Base-by-base conservation (phyloP, 2,888 invertebrate species). In the Podabrus alpinus region DNA sequence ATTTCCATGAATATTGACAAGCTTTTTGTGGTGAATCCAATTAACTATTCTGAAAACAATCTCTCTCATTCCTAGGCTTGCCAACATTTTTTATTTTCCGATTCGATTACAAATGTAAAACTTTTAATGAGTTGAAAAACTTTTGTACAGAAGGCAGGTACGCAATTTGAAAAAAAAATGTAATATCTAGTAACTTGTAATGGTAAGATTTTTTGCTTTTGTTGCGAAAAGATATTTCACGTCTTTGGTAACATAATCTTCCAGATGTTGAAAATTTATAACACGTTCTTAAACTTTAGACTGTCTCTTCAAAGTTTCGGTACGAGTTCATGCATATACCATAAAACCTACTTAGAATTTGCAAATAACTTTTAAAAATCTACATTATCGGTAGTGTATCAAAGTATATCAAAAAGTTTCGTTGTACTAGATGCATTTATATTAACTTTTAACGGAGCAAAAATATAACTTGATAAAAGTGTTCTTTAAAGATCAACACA, bases 241-340 rank as follows among this genome's bases (percentile, higher is more conserved):
- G 68, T 74, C 62, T 68, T 71, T 25, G 73, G 66, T 73, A 68
- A 74, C 64, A 68, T 74, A 74, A 74, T 71, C 74, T 71, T 71
- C 25, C 64, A 74, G 71, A 74, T 74, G 71, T 71, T 74, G 71
- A 71, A 74, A 74, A 74, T 74, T 74, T 74, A 74, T 71, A 75
- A 75, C 75, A 75, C 75, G 75, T 75, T 29, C 69, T 69, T 69
- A 75, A 75, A 75, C 72, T 75, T 75, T 75, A 72, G 75, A 71
- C 72, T 75, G 75, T 75, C 71, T 71, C 25, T 59, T 29, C 69
- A 72, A 75, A 72, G 69, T 62, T 75, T 68, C 69, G 66, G 68
- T 24, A 66, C 71, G 72, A 75, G 75, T 71, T 75, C 75, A 75
- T 75, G 69, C 75, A 72, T 75, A 69, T 72, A 75, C 75, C 72